Evolutionary conservation across 2,888 invertebrate species (phyloP).

Genomic region (Brachypalpus laphriformis): DNA sequence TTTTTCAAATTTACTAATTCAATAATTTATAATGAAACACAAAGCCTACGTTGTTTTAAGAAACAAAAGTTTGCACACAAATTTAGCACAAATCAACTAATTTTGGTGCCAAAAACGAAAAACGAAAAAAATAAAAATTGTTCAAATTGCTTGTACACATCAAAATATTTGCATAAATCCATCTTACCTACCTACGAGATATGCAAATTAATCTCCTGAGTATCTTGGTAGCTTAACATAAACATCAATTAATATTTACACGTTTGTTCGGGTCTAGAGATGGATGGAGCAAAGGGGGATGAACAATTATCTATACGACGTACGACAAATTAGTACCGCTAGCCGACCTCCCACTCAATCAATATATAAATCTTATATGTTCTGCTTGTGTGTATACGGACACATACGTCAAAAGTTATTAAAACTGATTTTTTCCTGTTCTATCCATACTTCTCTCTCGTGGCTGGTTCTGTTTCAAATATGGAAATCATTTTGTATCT

Average conservation of each 20-base stretch:
- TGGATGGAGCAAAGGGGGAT: neutral
- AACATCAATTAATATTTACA: constrained; percentile 41
- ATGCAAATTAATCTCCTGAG: constrained; percentile 37
- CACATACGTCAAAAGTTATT: constrained; percentile 56
- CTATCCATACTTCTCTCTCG: constrained; percentile 18
- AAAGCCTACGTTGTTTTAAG: constrained; percentile 1
- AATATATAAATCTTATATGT: constrained; percentile 15
- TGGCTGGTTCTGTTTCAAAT: constrained; percentile 42
- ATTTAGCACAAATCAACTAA: constrained; percentile 53
- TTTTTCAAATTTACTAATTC: neutral
- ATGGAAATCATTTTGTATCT: constrained; percentile 69
- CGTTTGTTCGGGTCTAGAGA: neutral
- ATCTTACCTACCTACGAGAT: constrained; percentile 23
- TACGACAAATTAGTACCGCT: constrained; percentile 70
- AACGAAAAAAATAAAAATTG: neutral
- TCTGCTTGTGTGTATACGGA: constrained; percentile 5
- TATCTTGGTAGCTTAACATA: constrained; percentile 57
- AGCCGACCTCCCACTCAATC: constrained; percentile 68
- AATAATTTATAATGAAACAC: neutral
- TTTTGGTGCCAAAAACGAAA: neutral
- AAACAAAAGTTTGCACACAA: constrained; percentile 10
- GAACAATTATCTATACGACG: constrained; percentile 60
- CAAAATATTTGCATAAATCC: constrained; percentile 57
- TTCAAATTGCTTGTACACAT: constrained; percentile 41
- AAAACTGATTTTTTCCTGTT: constrained; percentile 68